phyloP scores from a whole-genome alignment of 2,797 vertebrate species.

The Melanotaenia nigrans region DNA sequence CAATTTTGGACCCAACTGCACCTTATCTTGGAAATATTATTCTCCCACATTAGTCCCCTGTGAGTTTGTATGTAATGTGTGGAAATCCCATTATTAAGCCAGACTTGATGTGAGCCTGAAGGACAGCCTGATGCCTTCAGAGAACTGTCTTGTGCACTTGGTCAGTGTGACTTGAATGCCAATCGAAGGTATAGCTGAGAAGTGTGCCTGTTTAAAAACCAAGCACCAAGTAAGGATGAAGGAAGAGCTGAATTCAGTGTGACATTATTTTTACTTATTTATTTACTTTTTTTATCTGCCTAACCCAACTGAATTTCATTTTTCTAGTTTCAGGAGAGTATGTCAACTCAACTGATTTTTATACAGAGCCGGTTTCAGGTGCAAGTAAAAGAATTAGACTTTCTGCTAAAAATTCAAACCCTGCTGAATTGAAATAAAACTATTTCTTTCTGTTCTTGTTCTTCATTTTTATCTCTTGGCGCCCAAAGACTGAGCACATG shows the following conservation, averaged over 20 bases:
- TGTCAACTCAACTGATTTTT: background rate
- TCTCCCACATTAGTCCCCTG: conserved; percentile 54
- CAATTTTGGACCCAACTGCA: conserved; percentile 61
- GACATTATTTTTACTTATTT: conserved; percentile 14
- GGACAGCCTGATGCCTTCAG: conserved; percentile 57
- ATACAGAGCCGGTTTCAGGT: background rate
- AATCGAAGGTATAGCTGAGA: conserved; percentile 31
- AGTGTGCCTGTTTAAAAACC: conserved; percentile 29
- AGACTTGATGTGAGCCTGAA: conserved; percentile 56
- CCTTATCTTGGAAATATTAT: conserved; percentile 63
- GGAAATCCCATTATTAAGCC: conserved; percentile 71
- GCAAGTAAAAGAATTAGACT: background rate
- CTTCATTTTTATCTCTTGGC: conserved; percentile 37
- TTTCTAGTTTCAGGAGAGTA: background rate
- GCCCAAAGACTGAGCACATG: conserved; percentile 29
- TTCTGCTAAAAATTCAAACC: conserved; percentile 17
- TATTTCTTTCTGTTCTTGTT: conserved; percentile 24
- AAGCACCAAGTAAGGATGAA: conserved; percentile 19
- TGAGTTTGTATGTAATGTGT: conserved; percentile 62
- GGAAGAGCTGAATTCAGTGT: conserved; percentile 10
- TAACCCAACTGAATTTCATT: conserved; percentile 4
- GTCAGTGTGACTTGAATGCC: conserved; percentile 63
- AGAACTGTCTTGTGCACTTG: conserved; percentile 44
- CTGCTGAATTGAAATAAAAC: conserved; percentile 8
- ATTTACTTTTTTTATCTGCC: background rate